phyloP scores from a whole-genome alignment of 2,888 invertebrate genomes.

The Brachyptera risi region DNA sequence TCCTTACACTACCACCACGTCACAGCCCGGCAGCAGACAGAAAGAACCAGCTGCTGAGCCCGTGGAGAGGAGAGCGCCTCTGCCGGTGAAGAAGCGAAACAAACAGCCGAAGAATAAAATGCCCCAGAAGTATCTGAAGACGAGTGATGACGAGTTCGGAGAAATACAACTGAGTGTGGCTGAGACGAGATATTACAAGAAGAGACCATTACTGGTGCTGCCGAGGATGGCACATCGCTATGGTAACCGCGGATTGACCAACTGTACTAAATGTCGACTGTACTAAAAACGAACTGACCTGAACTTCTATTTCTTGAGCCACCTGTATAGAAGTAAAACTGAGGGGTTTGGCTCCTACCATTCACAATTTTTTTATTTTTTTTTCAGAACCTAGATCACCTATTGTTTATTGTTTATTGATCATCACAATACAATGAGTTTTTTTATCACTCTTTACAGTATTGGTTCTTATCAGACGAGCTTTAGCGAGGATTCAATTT shows the following conservation, averaged over 20 bases:
- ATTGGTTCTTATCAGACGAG: no score
- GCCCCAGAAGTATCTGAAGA: neutral
- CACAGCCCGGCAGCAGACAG: neutral
- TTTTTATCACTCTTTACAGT: no score
- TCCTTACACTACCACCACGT: neutral
- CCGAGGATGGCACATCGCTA: neutral
- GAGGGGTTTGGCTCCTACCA: no score
- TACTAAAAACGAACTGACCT: no score
- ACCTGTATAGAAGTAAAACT: no score
- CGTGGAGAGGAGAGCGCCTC: neutral
- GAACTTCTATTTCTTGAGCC: no score
- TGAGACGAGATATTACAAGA: slow-evolving; percentile 27
- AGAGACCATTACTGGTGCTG: neutral
- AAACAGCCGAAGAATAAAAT: neutral
- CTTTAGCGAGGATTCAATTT: no score
- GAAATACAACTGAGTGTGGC: slow-evolving; percentile 24
- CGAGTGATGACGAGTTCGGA: slow-evolving; percentile 9
- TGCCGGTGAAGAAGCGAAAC: neutral
- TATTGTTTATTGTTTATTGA: no score
- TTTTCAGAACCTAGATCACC: no score
- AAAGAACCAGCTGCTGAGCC: neutral
- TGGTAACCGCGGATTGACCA: neutral
- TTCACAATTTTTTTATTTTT: no score
- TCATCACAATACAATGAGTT: no score
- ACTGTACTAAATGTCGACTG: no score